Evolutionary conservation across 23 tunicate genomes (phyloP).

Genomic region (Diplosoma virens): DNA sequence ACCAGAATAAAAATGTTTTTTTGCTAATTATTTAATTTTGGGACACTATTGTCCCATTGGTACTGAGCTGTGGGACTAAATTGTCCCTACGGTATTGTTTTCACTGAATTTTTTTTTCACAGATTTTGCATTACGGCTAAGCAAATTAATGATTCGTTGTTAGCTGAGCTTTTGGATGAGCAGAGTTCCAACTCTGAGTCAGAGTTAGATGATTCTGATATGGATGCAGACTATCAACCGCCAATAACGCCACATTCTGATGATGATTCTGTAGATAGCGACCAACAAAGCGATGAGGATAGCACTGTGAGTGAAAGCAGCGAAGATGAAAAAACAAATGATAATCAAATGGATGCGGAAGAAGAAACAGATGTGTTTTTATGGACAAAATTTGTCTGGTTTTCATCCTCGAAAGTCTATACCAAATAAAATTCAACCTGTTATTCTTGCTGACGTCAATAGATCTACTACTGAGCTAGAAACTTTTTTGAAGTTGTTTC

Average conservation of each 20-base stretch:
- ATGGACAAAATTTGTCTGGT: background rate
- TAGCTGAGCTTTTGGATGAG: background rate
- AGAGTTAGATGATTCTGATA: no score
- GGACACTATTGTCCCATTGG: slow-evolving; percentile 21
- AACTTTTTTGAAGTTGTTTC: slow-evolving; percentile 20
- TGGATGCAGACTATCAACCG: no score
- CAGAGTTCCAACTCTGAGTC: background rate
- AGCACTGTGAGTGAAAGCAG: no score
- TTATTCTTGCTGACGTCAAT: slow-evolving; percentile 16
- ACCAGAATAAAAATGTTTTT: slow-evolving; percentile 15
- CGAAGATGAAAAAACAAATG: no score
- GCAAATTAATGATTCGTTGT: background rate
- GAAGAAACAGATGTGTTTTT: no score
- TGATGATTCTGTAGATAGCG: no score
- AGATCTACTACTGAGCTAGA: slow-evolving; percentile 4
- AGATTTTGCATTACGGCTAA: background rate
- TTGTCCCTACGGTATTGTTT: slow-evolving; percentile 25
- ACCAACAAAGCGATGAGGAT: no score
- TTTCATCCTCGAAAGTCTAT: background rate
- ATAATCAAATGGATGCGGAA: no score
- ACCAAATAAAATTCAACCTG: slow-evolving; percentile 16
- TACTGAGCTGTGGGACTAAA: slow-evolving; percentile 12
- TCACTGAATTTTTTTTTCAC: background rate
- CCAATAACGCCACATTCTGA: no score
- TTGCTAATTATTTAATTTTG: slow-evolving; percentile 11